Base-by-base conservation (phyloP, 1,140 invertebrate species). In the Drosophila arawakana region DNA sequence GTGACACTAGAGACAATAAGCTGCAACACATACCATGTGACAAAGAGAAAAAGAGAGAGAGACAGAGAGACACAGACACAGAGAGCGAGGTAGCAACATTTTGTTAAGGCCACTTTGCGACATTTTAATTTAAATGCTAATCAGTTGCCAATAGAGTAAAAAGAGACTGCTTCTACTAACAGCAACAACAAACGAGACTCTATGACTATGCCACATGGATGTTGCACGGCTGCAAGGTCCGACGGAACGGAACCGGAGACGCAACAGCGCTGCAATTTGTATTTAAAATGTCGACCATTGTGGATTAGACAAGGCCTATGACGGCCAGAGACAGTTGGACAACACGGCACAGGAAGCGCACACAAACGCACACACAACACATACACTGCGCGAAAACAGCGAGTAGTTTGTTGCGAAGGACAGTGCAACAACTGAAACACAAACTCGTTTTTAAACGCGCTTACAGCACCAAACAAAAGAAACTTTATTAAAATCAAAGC, bases 91-190 rank as follows among this genome's bases (percentile, higher is more conserved):
- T 78, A 66, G 67, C 76, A 88, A 77, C 82, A 86, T 86, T 86
- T 86, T 83, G 82, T 82, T 86, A 86, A 86, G 82, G 82, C 82
- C 82, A 86, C 82, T 86, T 86, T 86, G 82, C 82, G 82, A 86
- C 82, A 88, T 86, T 86, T 86, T 86, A 86, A 86, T 86, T 86
- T 86, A 86, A 86, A 86, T 86, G 82, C 82, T 86, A 86, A 86
- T 86, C 82, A 86, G 82, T 88, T 85, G 82, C 82, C 82, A 88
- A 85, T 85, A 86, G 82, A 85, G 57, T 80, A 77, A 84, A 83
- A 83, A 84, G 73, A 65, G 59, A 74, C 62, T 66, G 50, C 61
- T 41, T 55, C 49, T 35, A 44, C 62, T 50, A 63, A 54, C 63
- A 43, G 44, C 43, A 13, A 9, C 30, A 15, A 30, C 25, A 30